Evolutionary conservation across 2,888 invertebrate species (phyloP).

Genomic region (Cancer borealis): DNA sequence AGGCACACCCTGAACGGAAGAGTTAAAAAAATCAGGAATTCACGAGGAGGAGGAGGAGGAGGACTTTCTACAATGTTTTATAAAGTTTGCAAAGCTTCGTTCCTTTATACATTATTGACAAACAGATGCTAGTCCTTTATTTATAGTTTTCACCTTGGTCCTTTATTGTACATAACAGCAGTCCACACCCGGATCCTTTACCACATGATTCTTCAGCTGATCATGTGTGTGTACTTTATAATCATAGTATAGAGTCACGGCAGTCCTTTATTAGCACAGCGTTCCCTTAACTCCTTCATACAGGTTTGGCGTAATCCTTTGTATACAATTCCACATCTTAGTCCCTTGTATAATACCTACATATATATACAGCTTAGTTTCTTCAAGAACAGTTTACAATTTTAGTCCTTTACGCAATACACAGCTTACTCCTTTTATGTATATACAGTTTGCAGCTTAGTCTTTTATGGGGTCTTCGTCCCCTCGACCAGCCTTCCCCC

Average conservation of each 20-base stretch:
- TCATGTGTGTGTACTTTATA: too few relatives aligned
- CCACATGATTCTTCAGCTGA: neutral
- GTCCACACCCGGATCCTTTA: neutral
- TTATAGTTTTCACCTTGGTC: neutral
- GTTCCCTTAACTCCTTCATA: too few relatives aligned
- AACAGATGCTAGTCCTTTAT: neutral
- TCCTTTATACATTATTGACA: neutral
- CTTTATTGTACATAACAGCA: neutral
- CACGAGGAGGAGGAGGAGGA: neutral
- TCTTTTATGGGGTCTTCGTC: constrained; percentile 24
- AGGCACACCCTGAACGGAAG: constrained; percentile 23
- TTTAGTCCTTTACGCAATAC: neutral
- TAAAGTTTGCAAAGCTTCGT: too few relatives aligned
- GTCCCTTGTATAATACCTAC: neutral
- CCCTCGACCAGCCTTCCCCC: neutral
- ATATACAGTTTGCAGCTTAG: constrained; percentile 3
- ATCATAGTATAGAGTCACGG: too few relatives aligned
- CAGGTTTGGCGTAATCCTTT: too few relatives aligned
- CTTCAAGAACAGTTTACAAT: neutral
- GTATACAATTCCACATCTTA: too few relatives aligned
- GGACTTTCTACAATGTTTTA: neutral
- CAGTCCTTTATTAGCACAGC: too few relatives aligned
- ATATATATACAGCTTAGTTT: neutral
- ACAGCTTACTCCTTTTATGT: neutral
- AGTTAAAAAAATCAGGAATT: neutral